Evolutionary conservation across 2,113 vertebrate species (phyloP).

Genomic region (Gracilinanus agilis): DNA sequence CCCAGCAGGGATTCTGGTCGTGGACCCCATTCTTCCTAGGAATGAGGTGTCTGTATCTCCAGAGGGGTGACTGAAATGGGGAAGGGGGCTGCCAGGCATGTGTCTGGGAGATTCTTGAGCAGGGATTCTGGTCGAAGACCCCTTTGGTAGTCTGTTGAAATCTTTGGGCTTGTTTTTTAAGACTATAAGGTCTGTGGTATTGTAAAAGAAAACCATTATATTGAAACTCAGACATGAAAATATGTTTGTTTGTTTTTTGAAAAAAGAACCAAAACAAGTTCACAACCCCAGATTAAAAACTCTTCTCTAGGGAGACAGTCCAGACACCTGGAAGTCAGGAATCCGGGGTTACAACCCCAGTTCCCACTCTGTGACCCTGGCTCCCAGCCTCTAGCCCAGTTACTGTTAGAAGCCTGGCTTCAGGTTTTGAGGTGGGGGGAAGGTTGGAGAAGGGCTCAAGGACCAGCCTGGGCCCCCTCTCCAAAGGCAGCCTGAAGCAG

Average conservation of each 20-base stretch:
- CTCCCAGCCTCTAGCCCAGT: background rate
- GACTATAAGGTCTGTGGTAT: background rate
- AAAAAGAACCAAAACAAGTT: background rate
- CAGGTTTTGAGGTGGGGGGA: constrained; percentile 67
- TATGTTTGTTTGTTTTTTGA: no score
- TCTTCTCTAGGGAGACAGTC: background rate
- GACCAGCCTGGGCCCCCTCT: constrained; percentile 15
- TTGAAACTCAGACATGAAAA: background rate
- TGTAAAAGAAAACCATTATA: background rate
- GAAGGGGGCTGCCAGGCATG: background rate
- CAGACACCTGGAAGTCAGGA: background rate
- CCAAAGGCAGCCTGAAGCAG: background rate
- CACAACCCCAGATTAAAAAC: background rate
- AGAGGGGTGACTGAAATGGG: no score
- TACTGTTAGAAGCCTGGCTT: constrained; percentile 48
- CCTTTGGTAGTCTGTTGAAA: background rate
- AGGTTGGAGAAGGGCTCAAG: constrained; percentile 33
- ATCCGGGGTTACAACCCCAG: background rate
- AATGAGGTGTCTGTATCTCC: background rate
- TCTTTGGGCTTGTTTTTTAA: background rate
- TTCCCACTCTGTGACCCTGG: background rate
- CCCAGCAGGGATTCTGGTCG: no score
- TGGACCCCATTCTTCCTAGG: background rate
- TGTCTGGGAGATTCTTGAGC: background rate
- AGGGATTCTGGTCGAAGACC: background rate